A percentile compares a stretch with the other conserved stretches of the same genome.
Evolutionary conservation across 2,797 vertebrate species (phyloP).

Genomic region (Chiropotes sagulatus): DNA sequence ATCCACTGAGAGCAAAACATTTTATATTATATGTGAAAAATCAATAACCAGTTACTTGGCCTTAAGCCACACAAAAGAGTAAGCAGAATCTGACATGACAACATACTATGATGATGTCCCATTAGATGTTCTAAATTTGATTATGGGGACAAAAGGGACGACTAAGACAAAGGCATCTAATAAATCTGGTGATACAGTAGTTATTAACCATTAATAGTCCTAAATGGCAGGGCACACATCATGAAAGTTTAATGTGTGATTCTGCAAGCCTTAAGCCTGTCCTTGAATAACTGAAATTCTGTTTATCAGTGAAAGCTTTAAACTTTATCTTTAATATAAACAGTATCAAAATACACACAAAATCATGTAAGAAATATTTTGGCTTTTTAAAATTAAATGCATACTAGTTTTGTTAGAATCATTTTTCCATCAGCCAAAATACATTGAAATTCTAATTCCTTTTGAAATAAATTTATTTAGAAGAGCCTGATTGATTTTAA

Average conservation of each 20-base stretch:
- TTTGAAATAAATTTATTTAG: slow-evolving; percentile 55
- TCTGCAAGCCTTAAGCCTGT: not conserved
- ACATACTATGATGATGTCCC: not conserved
- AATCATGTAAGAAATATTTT: not conserved
- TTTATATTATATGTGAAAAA: not conserved
- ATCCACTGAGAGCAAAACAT: not conserved
- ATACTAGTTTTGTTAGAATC: not conserved
- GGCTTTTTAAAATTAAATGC: not conserved
- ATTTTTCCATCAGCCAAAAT: not conserved
- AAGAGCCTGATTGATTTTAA: not conserved
- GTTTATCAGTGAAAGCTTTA: not conserved
- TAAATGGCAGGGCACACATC: not conserved
- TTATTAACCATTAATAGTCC: not conserved
- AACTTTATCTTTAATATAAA: not conserved
- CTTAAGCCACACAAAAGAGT: not conserved
- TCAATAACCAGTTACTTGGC: not conserved
- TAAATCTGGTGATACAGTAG: not conserved
- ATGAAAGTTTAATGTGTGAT: not conserved
- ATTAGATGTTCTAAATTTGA: not conserved
- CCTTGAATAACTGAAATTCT: not conserved
- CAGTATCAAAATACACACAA: not conserved
- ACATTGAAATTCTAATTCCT: slow-evolving; percentile 50
- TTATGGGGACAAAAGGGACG: not conserved
- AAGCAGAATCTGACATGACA: not conserved
- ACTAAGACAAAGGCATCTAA: not conserved